phyloP scores from a whole-genome alignment of 2,888 invertebrate species.

The Antheraea yamamai region DNA sequence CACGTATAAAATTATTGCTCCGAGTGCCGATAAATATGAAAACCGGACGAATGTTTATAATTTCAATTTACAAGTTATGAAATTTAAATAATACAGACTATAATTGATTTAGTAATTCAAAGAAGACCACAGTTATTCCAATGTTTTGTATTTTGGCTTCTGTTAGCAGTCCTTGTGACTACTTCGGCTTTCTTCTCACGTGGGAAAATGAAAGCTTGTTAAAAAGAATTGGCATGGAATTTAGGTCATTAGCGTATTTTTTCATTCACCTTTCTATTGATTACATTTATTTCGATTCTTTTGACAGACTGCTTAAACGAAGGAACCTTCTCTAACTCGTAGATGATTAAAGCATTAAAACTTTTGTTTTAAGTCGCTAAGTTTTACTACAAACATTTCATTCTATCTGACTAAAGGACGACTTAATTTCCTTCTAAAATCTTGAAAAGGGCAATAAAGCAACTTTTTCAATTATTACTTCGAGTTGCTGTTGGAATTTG shows the following conservation, averaged over 20 bases:
- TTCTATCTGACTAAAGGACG: background rate
- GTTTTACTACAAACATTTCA: constrained; percentile 7
- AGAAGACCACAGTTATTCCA: too few species aligned
- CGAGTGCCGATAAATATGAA: too few species aligned
- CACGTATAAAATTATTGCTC: too few species aligned
- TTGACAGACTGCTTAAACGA: background rate
- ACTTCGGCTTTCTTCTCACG: too few species aligned
- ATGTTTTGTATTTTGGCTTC: too few species aligned
- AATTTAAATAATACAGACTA: too few species aligned
- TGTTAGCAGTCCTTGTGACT: too few species aligned
- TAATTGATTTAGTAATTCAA: too few species aligned
- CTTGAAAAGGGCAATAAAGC: constrained; percentile 10
- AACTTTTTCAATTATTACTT: constrained; percentile 4
- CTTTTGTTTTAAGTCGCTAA: constrained; percentile 8
- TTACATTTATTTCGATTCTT: background rate
- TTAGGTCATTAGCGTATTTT: background rate
- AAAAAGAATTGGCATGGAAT: background rate
- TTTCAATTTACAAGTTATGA: too few species aligned
- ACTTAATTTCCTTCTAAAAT: constrained; percentile 8
- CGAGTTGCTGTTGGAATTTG: background rate
- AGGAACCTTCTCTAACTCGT: background rate
- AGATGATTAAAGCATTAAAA: constrained; percentile 5
- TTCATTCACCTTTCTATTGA: background rate
- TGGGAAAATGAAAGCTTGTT: background rate
- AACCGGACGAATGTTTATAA: too few species aligned